Conservation (phyloP, 1,140 invertebrate genomes). For the Sycophaga agraensis region DNA sequence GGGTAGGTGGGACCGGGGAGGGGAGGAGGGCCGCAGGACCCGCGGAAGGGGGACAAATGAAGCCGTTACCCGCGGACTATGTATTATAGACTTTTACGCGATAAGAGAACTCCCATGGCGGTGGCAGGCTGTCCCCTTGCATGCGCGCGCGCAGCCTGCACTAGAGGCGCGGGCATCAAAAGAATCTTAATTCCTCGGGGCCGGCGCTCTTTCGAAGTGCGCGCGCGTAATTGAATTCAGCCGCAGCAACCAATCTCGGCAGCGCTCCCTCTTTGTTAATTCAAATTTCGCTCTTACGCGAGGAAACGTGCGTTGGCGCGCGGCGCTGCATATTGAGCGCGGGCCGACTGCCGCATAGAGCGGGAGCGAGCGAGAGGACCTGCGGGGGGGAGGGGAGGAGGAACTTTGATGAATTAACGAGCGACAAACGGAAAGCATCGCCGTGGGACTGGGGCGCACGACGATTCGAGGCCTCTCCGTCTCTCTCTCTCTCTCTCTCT, state of each 20-base stretch:
- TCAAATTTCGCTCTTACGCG: slow-evolving; percentile 26
- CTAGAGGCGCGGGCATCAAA: slow-evolving; percentile 18
- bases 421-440: slow-evolving; percentile 42
- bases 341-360: slow-evolving; percentile 12
- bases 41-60: slow-evolving; percentile 21
- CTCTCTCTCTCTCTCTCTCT: too few species aligned
- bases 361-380: neutral
- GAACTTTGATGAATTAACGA: slow-evolving; percentile 27
- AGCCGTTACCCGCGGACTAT: slow-evolving; percentile 11
- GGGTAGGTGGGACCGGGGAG: too few species aligned
- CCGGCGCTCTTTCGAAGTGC: slow-evolving; percentile 13
- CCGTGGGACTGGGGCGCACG: slow-evolving; percentile 43
- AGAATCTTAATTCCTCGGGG: slow-evolving; percentile 20
- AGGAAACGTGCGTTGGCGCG: slow-evolving; percentile 31
- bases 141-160: too few species aligned
- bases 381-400: neutral
- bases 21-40: too few species aligned
- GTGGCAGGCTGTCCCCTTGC: neutral
- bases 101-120: slow-evolving; percentile 12
- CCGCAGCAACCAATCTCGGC: slow-evolving; percentile 27
- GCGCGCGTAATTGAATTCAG: slow-evolving; percentile 30
- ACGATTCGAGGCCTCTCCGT: neutral
- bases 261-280: slow-evolving; percentile 25
- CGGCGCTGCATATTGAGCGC: slow-evolving; percentile 33
- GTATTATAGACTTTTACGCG: slow-evolving; percentile 8